A percentile compares a stretch with the other conserved stretches of the same genome.
Conservation (phyloP, 1,140 invertebrate genomes). For the Hylyphantes graminicola region DNA sequence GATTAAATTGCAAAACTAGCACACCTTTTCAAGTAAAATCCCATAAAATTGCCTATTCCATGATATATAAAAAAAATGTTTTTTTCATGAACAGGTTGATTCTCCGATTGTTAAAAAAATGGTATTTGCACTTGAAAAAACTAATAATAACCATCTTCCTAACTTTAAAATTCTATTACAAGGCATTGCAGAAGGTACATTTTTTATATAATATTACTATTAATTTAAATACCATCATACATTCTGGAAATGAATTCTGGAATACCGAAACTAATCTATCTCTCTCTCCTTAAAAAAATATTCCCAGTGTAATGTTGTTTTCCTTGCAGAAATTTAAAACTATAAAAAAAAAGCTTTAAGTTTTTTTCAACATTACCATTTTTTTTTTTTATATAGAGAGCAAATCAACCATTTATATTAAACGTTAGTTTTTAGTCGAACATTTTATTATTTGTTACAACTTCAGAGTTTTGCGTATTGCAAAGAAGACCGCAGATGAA, state of each 20-base stretch:
- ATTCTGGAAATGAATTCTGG: background rate
- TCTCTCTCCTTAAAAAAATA: background rate
- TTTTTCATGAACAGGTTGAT: conserved; percentile 36
- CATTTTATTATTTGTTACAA: too few relatives aligned
- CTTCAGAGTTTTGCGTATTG: too few relatives aligned
- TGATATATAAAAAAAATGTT: background rate
- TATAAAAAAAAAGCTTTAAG: background rate
- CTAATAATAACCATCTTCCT: conserved; percentile 31
- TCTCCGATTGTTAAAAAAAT: conserved; percentile 42
- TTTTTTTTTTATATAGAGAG: too few relatives aligned
- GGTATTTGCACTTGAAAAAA: conserved; percentile 40
- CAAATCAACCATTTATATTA: too few relatives aligned
- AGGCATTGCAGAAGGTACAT: conserved; percentile 46
- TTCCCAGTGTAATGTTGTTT: background rate
- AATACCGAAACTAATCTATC: background rate
- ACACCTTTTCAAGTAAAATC: background rate
- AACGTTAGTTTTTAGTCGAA: too few relatives aligned
- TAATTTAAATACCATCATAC: background rate
- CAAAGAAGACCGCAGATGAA: too few relatives aligned
- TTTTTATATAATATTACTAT: conserved; percentile 16
- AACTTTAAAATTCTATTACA: conserved; percentile 35
- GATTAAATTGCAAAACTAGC: background rate
- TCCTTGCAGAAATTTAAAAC: background rate
- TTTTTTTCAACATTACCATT: background rate
- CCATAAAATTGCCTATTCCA: background rate